Evolutionary conservation across 2,888 invertebrate genomes (phyloP).

Genomic region (Hypomecis atomaria): DNA sequence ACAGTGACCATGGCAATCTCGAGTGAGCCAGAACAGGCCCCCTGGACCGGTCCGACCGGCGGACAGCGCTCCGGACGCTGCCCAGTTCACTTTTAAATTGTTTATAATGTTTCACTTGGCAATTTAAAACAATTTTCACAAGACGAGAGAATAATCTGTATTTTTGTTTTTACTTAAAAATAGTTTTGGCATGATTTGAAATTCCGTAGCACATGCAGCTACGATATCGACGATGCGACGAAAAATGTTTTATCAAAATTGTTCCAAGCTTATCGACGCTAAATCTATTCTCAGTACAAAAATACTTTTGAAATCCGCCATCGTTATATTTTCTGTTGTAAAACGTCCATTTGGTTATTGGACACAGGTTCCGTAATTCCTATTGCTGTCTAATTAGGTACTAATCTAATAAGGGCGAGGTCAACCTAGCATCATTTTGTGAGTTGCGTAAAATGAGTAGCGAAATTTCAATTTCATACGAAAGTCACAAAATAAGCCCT

Average conservation of each 20-base stretch:
- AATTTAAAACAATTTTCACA: conserved; percentile 61
- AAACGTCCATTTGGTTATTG: too few species aligned
- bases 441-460: too few species aligned
- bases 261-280: background rate
- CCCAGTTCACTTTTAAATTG: conserved; percentile 70
- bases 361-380: too few species aligned
- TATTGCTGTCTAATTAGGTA: too few species aligned
- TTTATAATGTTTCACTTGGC: conserved; percentile 63
- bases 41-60: conserved; percentile 77
- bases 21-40: background rate
- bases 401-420: too few species aligned
- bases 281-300: too few species aligned
- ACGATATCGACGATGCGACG: background rate
- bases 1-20: background rate
- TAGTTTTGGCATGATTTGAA: conserved; percentile 27
- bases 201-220: conserved; percentile 5
- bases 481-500: too few species aligned
- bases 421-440: too few species aligned
- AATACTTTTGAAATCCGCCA: too few species aligned
- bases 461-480: too few species aligned
- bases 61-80: conserved; percentile 62
- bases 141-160: conserved; percentile 28
- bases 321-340: too few species aligned
- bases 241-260: background rate
- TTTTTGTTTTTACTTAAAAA: conserved; percentile 28